phyloP scores from a whole-genome alignment of 2,797 vertebrate species.

The Syndactyla subalaris region DNA sequence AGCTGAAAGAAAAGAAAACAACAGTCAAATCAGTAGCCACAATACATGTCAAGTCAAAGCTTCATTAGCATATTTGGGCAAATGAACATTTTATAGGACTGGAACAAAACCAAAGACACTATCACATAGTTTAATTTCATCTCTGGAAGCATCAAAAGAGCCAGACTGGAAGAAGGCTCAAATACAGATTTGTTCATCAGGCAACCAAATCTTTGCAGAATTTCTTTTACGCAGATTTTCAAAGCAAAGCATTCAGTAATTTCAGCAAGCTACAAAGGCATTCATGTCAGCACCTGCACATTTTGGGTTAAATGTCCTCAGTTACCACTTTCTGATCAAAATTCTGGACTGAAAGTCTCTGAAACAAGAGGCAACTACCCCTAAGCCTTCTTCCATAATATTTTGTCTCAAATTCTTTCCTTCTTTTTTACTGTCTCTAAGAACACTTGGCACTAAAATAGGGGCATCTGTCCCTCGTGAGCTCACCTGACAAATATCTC shows the following conservation, averaged over 20 bases:
- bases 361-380: neutral
- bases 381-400: neutral
- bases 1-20: conserved; percentile 80
- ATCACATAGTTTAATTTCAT: neutral
- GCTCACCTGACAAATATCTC: neutral
- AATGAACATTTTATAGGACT: neutral
- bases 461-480: neutral
- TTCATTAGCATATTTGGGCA: neutral
- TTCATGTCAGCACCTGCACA: rapidly evolving
- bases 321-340: neutral
- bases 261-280: neutral
- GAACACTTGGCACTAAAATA: neutral
- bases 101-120: conserved; percentile 24
- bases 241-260: neutral
- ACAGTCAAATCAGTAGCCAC: conserved; percentile 10
- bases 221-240: neutral
- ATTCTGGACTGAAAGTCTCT: neutral
- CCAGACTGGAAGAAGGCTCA: neutral
- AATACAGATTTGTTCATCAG: conserved; percentile 12
- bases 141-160: conserved; percentile 1
- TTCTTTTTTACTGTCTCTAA: neutral
- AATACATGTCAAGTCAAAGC: conserved; percentile 14
- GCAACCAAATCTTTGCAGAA: neutral
- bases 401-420: neutral
- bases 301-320: neutral